Evolutionary conservation across 2,797 vertebrate species (phyloP).

Genomic region (Acipenser oxyrinchus): DNA sequence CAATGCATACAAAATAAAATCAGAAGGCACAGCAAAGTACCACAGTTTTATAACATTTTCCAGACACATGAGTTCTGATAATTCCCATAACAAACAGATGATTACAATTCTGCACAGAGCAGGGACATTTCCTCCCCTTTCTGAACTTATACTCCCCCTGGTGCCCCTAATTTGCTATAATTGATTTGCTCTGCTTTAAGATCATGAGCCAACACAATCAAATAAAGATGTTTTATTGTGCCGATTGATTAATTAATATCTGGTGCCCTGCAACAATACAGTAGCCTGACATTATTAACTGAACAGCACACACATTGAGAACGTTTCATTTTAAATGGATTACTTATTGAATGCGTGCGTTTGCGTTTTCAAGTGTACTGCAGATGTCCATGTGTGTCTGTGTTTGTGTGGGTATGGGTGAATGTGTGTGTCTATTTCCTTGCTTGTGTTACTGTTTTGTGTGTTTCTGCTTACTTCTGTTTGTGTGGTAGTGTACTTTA

Average conservation of each 20-base stretch:
- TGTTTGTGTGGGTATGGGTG: background rate
- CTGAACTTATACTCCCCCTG: background rate
- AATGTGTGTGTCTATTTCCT: constrained; percentile 15
- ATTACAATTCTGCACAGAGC: background rate
- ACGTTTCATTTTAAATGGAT: background rate
- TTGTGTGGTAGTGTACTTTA: too few species aligned
- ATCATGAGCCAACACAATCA: background rate
- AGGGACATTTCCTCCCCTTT: background rate
- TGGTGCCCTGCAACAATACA: background rate
- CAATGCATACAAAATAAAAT: too few species aligned
- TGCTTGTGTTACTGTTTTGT: background rate
- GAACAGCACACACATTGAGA: background rate
- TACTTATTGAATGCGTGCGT: background rate
- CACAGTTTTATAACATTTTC: too few species aligned
- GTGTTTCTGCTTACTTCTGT: too few species aligned
- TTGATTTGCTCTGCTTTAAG: background rate
- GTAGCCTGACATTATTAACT: background rate
- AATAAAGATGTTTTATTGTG: background rate
- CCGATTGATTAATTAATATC: background rate
- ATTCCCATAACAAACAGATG: background rate
- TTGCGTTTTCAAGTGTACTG: background rate
- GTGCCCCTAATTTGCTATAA: background rate
- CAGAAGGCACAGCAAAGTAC: too few species aligned
- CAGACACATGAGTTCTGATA: background rate
- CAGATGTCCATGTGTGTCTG: background rate